phyloP scores from a whole-genome alignment of 2,797 vertebrate species.

The Anolis apletophallus region DNA sequence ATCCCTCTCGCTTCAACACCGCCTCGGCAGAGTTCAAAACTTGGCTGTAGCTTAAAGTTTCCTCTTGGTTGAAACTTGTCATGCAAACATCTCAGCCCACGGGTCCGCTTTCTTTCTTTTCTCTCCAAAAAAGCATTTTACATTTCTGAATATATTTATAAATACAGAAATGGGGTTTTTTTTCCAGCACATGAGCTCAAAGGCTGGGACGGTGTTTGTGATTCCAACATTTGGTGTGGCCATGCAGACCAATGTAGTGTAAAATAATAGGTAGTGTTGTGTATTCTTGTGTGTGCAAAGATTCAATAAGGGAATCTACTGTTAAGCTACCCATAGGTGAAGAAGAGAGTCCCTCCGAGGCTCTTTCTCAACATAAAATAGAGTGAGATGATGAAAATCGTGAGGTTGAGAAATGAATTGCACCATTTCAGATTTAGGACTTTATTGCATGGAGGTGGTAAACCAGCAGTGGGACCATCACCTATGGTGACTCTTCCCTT shows the following conservation, averaged over 20 bases:
- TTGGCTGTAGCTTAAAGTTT: conserved; percentile 18
- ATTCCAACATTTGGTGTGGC: not conserved
- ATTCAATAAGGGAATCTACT: not conserved
- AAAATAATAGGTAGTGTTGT: not conserved
- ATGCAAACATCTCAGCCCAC: conserved; percentile 41
- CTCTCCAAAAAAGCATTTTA: conserved; percentile 34
- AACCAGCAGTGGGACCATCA: too few relatives aligned
- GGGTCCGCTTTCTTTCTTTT: conserved; percentile 28
- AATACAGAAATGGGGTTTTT: not conserved
- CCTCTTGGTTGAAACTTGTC: conserved; percentile 58
- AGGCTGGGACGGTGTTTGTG: accelerated
- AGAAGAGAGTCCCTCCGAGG: not conserved
- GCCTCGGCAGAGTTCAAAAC: conserved; percentile 17
- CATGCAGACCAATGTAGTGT: not conserved
- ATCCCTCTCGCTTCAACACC: conserved; percentile 40
- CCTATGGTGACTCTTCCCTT: too few relatives aligned
- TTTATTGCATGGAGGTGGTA: too few relatives aligned
- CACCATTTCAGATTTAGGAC: too few relatives aligned
- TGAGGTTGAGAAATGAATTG: not conserved
- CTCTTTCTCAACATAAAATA: not conserved
- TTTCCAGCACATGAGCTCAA: conserved; percentile 14
- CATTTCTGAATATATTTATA: conserved; percentile 15
- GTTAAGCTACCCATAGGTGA: not conserved
- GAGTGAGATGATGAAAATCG: not conserved
- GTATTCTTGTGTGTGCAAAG: too few relatives aligned